Evolutionary conservation across 35 echinoderm and acorn worm species (phyloP).

Genomic region (Eucidaris tribuloides): DNA sequence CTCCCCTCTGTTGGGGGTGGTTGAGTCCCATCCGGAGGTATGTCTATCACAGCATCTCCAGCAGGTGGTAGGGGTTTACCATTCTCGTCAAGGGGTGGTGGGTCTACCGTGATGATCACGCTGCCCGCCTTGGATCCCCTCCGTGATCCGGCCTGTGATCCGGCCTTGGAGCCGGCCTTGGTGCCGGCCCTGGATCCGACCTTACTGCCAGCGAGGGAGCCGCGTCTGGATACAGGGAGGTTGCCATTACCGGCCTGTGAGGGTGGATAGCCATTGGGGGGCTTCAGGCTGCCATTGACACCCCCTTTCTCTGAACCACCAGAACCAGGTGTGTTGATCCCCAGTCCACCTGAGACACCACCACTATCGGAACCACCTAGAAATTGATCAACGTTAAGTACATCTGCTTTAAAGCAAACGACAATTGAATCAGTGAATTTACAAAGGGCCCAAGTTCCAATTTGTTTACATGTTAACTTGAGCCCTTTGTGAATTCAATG

Average conservation of each 20-base stretch:
- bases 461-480: no score
- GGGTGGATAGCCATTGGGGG: not conserved
- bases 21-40: conserved; percentile 31
- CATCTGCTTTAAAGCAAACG: no score
- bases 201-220: not conserved
- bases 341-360: no score
- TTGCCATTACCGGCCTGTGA: conserved; percentile 10
- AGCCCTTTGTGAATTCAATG: no score
- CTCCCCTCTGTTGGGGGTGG: not conserved
- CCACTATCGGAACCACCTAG: no score
- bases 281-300: not conserved
- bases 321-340: no score
- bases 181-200: conserved; percentile 12
- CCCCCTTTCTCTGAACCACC: not conserved
- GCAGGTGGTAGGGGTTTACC: not conserved
- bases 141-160: conserved; percentile 36
- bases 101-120: conserved; percentile 26
- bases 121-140: conserved; percentile 23
- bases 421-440: no score
- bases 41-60: conserved; percentile 36
- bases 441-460: no score
- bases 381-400: no score
- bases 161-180: conserved; percentile 11
- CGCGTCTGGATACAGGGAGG: not conserved
- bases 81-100: conserved; percentile 10